Evolutionary conservation across 2,113 vertebrate species (phyloP).

Genomic region (Syngnathus floridae): DNA sequence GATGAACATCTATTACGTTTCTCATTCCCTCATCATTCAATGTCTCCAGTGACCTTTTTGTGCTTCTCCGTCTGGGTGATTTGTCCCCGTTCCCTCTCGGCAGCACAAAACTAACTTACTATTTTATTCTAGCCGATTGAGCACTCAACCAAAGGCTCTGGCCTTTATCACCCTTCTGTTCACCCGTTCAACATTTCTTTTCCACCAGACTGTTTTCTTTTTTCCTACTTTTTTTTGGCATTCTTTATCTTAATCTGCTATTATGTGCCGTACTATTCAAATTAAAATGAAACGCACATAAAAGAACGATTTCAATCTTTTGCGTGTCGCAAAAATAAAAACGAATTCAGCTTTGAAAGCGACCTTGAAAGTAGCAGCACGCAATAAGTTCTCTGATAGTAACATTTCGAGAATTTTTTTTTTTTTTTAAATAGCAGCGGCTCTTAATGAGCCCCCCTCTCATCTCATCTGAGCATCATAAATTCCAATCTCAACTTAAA

Average conservation of each 20-base stretch:
- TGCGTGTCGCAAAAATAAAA: neutral
- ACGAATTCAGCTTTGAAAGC: neutral
- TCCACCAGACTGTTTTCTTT: neutral
- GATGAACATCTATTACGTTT: constrained; percentile 55
- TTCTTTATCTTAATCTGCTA: neutral
- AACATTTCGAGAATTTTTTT: constrained; percentile 50
- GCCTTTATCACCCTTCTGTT: constrained; percentile 44
- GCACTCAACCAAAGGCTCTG: constrained; percentile 43
- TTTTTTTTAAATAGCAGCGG: constrained; percentile 56
- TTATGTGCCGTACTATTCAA: too few relatives aligned
- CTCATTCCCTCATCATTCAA: constrained; percentile 58
- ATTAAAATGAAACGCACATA: too few relatives aligned
- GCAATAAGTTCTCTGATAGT: constrained; percentile 26
- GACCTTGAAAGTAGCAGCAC: neutral
- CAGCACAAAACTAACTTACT: constrained; percentile 43
- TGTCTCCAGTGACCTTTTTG: constrained; percentile 48
- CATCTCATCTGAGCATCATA: constrained; percentile 74
- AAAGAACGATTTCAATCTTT: too few relatives aligned
- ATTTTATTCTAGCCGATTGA: constrained; percentile 57
- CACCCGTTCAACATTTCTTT: constrained; percentile 15
- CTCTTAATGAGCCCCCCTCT: constrained; percentile 77
- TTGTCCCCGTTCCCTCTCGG: constrained; percentile 45
- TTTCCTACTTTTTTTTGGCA: constrained; percentile 2
- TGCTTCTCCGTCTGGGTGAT: constrained; percentile 42
- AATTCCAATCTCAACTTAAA: constrained; percentile 79